Base-by-base conservation (phyloP, 2,797 vertebrate species). In the Melanotaenia nigrans region DNA sequence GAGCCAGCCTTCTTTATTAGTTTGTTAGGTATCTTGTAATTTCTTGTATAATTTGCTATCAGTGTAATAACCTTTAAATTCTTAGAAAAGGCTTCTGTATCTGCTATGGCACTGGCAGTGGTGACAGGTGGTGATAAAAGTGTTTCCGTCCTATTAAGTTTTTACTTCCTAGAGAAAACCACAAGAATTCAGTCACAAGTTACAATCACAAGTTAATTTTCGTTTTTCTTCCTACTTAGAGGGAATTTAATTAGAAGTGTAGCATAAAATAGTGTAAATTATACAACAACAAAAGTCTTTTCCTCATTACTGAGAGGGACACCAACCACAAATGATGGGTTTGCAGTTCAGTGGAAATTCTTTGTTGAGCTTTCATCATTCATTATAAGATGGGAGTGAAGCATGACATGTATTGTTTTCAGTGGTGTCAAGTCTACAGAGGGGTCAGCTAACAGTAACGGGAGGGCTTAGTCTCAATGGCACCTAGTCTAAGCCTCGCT, bases 381-480 rank as follows among this genome's bases (percentile, higher is more conserved):
- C 24, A 38, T 58, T 76, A 30, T 72, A 11, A 2, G 3, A 2
- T 7, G 20, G 4, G 3, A 30, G 30, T 33, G 45, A 65, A 13
- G 30, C n/a, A 0, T 10, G 45, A 28, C 38, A 11, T 40, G 25
- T 28, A 32, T 28, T 63, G 14, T 28, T 12, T 40, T 40, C 10
- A 28, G 40, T 4, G 30, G 24, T 2, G 0, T 22, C 22, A n/a
- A 38, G n/a, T 32, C 4, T 22, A n/a, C 36, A 18, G 24, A 61
- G 30, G 28, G 64, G 74, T 59, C 35, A 61, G 49, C 6, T 40
- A 49, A 61, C 45, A 35, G 61, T 25, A 59, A 61, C 25, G 10
- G 32, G 16, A 61, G 36, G 58, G 40, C n/a, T 62, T 9, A 0
- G 40, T 53, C 20, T 65, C 56, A 45, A 24, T 14, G 61, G 10